These are phyloP conservation scores for Zalophus californianus DNA, from an alignment of 2,797 vertebrate species.

Conservation along the genomic window DNA sequence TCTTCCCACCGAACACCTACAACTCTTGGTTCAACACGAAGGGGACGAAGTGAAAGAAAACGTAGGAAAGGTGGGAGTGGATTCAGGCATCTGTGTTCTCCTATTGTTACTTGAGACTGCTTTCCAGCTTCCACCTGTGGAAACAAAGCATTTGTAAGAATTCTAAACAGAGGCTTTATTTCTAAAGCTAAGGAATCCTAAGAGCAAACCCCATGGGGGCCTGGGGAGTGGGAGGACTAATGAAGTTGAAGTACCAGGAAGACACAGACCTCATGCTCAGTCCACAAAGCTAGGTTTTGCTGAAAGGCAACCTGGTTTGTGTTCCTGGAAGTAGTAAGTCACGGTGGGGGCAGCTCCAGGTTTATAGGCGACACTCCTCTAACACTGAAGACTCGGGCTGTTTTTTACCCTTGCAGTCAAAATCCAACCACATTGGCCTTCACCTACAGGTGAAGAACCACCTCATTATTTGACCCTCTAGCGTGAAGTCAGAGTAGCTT, in stretches of 20 bases:
- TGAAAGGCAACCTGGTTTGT: not conserved
- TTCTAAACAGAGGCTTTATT: not conserved
- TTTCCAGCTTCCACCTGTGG: not conserved
- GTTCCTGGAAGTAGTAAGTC: not conserved
- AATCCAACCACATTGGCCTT: not conserved
- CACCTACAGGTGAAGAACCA: not conserved
- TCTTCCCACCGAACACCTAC: not conserved
- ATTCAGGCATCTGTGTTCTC: not conserved
- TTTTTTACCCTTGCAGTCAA: not conserved
- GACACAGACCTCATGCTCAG: not conserved
- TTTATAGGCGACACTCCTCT: not conserved
- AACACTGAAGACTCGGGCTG: not conserved
- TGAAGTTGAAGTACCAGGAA: not conserved
- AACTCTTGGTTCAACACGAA: not conserved
- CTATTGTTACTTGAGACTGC: not conserved
- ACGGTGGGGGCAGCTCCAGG: not conserved
- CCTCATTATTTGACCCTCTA: not conserved
- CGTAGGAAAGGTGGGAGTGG: not conserved
- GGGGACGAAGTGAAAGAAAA: not conserved
- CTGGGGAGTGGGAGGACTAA: not conserved
- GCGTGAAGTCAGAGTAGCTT: not conserved
- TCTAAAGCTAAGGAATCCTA: not conserved
- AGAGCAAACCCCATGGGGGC: not conserved
- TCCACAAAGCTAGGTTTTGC: not conserved
- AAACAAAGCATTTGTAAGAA: slow-evolving; percentile 7